Percentiles rank a stretch among this genome's conserved stretches.
phyloP scores from a whole-genome alignment of 2,113 vertebrate genomes.

The Monopterus albus region DNA sequence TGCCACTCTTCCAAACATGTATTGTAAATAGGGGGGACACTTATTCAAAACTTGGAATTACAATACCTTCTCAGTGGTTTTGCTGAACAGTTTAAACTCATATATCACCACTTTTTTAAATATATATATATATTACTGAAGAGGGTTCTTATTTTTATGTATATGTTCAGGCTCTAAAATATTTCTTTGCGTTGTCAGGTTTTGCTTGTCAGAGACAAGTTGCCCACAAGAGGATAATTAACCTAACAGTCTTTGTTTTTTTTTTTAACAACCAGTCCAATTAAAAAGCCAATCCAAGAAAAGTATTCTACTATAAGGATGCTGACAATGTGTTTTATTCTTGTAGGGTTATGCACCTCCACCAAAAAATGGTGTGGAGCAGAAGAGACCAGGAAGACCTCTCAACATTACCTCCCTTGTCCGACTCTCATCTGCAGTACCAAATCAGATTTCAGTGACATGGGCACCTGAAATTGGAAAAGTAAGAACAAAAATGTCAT shows the following conservation, averaged over 20 bases:
- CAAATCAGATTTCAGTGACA: conserved; percentile 97
- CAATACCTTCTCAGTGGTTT: too few species aligned
- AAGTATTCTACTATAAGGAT: not conserved
- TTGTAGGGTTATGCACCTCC: conserved; percentile 91
- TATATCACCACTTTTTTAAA: too few species aligned
- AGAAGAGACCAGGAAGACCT: conserved; percentile 93
- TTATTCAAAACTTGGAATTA: too few species aligned
- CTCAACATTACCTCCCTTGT: conserved; percentile 97
- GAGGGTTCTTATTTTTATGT: too few species aligned
- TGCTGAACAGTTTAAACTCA: too few species aligned
- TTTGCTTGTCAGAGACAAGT: conserved; percentile 97
- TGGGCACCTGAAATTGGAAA: conserved; percentile 98
- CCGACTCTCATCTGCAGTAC: conserved; percentile 92
- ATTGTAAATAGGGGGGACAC: too few species aligned
- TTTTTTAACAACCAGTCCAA: not conserved
- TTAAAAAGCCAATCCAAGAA: not conserved
- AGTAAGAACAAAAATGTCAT: conserved; percentile 74
- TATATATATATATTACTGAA: too few species aligned
- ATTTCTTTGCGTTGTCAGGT: conserved; percentile 77
- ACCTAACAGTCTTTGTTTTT: conserved; percentile 89
- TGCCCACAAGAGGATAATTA: conserved; percentile 98
- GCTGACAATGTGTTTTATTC: not conserved
- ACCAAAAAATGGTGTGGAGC: conserved; percentile 96
- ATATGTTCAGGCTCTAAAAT: not conserved
- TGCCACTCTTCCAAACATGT: too few species aligned